Conservation (phyloP, 2,797 vertebrate species). For the Smutsia gigantea region DNA sequence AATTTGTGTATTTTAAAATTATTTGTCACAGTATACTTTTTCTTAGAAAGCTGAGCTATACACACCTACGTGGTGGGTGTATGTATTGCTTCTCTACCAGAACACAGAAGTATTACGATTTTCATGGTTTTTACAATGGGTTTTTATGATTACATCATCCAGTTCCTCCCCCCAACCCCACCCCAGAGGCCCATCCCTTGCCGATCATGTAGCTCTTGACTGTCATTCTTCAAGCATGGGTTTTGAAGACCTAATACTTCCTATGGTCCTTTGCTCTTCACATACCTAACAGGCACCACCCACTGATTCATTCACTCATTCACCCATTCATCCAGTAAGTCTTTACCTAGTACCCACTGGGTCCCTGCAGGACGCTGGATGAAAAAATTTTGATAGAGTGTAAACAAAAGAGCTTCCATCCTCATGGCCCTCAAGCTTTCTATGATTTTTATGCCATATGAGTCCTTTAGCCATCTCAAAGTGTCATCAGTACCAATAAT, state of each 20-base stretch:
- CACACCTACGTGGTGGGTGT: background rate
- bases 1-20: background rate
- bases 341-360: background rate
- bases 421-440: background rate
- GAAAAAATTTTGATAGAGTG: fast-evolving
- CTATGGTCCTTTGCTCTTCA: background rate
- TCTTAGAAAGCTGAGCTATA: background rate
- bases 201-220: background rate
- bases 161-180: background rate
- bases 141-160: no score
- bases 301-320: background rate
- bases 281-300: no score
- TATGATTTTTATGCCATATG: background rate
- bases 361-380: background rate
- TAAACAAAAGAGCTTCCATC: background rate
- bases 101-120: background rate
- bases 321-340: background rate
- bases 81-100: background rate
- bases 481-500: background rate
- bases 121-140: background rate
- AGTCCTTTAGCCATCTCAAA: background rate
- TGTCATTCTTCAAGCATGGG: background rate
- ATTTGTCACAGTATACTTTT: background rate
- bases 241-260: background rate
- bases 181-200: background rate